phyloP scores from a whole-genome alignment of 2,113 vertebrate species.

The Oncorhynchus keta region DNA sequence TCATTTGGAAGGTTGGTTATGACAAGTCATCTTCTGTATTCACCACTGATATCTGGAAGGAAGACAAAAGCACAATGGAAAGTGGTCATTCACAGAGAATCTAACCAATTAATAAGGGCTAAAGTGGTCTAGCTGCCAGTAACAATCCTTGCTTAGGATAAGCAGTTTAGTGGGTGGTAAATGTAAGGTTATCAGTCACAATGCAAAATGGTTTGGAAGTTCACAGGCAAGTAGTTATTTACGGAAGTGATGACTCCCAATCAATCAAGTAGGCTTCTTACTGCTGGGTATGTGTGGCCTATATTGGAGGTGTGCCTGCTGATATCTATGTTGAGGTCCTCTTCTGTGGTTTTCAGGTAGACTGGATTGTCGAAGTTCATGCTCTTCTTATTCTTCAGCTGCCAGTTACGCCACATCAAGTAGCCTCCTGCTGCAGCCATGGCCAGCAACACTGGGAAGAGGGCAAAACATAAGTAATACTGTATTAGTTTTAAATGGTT shows the following conservation, averaged over 20 bases:
- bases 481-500: too few relatives aligned
- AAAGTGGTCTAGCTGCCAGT: neutral
- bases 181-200: neutral
- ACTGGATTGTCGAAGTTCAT: conserved; percentile 99
- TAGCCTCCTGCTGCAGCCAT: conserved; percentile 83
- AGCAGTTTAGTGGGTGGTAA: neutral
- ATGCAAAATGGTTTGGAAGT: neutral
- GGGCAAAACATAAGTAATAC: neutral
- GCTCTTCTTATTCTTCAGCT: conserved; percentile 95
- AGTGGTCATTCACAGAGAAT: too few relatives aligned
- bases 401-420: conserved; percentile 97
- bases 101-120: neutral
- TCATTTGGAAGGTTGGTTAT: conserved; percentile 68
- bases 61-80: conserved; percentile 26
- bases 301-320: conserved; percentile 86
- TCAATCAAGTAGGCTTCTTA: conserved; percentile 69
- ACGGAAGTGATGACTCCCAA: too few relatives aligned
- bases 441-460: conserved; percentile 79
- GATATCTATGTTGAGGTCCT: conserved; percentile 93
- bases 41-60: conserved; percentile 91
- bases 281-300: conserved; percentile 95
- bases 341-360: conserved; percentile 97
- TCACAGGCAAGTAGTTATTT: too few relatives aligned
- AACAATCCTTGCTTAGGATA: neutral
- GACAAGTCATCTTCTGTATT: conserved; percentile 95